These are phyloP conservation scores for Argentina silus DNA, from an alignment of 2,797 vertebrate genomes.

Conservation along the genomic window DNA sequence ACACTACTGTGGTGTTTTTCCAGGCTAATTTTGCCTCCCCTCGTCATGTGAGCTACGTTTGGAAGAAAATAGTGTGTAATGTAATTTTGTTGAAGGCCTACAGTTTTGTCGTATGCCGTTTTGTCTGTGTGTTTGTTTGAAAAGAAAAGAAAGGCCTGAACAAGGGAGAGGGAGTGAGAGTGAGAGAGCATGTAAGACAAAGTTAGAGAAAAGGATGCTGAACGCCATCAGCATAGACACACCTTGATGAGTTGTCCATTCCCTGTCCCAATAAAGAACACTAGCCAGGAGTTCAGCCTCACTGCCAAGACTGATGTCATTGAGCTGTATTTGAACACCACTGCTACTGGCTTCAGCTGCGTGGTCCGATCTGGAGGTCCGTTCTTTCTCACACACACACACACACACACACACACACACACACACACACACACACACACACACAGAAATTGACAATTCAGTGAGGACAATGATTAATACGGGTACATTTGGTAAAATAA, in stretches of 20 bases:
- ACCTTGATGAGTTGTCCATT: constrained; percentile 80
- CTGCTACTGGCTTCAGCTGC: constrained; percentile 17
- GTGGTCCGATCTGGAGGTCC: background rate
- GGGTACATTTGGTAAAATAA: background rate
- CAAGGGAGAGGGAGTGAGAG: background rate
- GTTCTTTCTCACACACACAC: background rate
- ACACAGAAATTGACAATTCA: background rate
- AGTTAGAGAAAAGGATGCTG: background rate
- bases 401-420: background rate
- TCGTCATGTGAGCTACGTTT: constrained; percentile 19
- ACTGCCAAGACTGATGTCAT: constrained; percentile 73
- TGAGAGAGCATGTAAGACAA: background rate
- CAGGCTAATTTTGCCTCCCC: background rate
- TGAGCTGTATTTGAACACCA: constrained; percentile 57
- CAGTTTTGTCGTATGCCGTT: no score
- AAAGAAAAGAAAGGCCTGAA: background rate
- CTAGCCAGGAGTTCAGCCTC: constrained; percentile 59
- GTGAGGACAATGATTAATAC: background rate
- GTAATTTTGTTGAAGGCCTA: background rate
- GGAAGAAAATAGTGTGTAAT: background rate
- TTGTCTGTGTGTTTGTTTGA: background rate
- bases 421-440: background rate
- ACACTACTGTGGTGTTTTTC: constrained; percentile 3
- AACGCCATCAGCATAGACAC: background rate
- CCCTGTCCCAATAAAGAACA: constrained; percentile 73